Conservation (phyloP, 2,113 vertebrate genomes). For the Mesitornis unicolor region DNA sequence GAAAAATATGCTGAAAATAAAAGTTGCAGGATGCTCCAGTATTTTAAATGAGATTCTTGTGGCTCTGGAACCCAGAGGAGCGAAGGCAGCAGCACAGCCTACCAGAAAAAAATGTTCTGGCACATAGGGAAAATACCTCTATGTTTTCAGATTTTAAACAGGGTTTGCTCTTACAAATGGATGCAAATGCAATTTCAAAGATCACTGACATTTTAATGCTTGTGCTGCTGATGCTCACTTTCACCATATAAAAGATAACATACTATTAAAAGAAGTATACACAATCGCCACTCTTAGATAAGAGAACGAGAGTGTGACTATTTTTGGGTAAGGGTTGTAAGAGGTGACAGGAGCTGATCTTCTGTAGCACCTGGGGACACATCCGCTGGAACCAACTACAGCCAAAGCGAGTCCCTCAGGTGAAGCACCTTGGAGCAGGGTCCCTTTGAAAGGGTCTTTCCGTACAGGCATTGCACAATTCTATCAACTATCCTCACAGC, state of each 20-base stretch:
- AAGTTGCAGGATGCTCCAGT: background rate
- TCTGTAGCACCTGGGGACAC: background rate
- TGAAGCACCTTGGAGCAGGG: background rate
- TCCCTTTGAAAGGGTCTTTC: background rate
- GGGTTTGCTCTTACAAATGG: background rate
- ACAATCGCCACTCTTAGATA: background rate
- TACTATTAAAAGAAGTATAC: background rate
- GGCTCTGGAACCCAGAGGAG: background rate
- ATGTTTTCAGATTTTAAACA: background rate
- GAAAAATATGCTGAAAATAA: constrained; percentile 19
- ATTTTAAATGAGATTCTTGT: constrained; percentile 14
- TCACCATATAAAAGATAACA: background rate
- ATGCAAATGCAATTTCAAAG: background rate
- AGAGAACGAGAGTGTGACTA: background rate
- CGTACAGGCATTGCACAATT: background rate
- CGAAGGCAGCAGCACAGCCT: background rate
- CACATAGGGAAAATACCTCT: background rate
- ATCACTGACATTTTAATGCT: background rate
- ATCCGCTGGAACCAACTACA: background rate
- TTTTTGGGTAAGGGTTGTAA: background rate
- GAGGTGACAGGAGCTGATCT: background rate
- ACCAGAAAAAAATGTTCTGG: background rate
- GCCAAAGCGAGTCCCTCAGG: background rate
- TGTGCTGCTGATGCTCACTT: background rate
- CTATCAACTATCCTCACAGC: background rate